Evolutionary conservation across 2,113 vertebrate species (phyloP).

Genomic region (Leucosticte australis): DNA sequence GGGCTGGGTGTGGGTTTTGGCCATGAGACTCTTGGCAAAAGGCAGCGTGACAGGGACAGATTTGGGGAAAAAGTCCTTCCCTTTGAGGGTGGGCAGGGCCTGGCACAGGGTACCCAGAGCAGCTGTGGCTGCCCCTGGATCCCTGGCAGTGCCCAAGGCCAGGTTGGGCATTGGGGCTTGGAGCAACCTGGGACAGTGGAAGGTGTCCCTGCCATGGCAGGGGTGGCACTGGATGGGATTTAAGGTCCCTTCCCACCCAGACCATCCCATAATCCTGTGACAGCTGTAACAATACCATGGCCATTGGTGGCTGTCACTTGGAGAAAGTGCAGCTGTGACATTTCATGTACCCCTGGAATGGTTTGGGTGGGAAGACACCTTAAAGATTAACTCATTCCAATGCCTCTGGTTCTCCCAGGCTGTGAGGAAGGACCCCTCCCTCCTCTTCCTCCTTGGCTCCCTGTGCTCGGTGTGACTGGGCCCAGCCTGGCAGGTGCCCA

Average conservation of each 20-base stretch:
- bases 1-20: not conserved
- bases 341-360: not conserved
- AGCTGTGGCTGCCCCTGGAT: not conserved
- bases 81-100: not conserved
- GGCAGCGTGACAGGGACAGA: not conserved
- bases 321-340: not conserved
- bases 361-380: not conserved
- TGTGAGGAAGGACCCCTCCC: not conserved
- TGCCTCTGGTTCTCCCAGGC: not conserved
- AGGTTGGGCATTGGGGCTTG: fast-evolving
- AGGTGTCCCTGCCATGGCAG: not conserved
- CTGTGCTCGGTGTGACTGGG: not conserved
- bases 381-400: not conserved
- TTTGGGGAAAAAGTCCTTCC: not conserved
- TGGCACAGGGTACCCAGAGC: not conserved
- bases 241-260: not conserved
- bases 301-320: not conserved
- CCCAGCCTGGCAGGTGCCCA: not conserved
- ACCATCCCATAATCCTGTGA: not conserved
- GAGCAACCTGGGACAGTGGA: not conserved
- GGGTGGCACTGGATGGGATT: fast-evolving
- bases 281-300: not conserved
- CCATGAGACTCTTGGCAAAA: not conserved
- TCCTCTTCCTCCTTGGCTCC: not conserved
- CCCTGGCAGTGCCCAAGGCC: not conserved